Base-by-base conservation (phyloP, 92 coral and sea anemone species). In the Bergia puertoricense region DNA sequence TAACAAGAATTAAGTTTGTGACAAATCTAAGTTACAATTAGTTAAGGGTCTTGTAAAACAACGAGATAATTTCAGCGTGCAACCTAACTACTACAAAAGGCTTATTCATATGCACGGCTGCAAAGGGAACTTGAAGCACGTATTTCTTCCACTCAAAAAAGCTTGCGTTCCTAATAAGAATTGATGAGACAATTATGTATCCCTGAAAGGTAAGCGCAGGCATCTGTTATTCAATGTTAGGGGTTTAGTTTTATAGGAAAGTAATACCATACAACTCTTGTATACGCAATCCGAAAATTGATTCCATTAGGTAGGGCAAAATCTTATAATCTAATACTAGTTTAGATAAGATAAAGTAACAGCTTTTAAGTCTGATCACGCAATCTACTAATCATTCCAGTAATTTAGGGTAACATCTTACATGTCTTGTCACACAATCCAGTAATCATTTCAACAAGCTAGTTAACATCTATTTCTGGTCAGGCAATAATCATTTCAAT, bases 331-430 rank as follows among this genome's bases (percentile, higher is more conserved):
- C 66, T 57, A 57, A 57, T 14, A 57, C 4, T 57, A 1, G 13
- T 10, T 57, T 57, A 3, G 3, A 57, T 14, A 57, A 57, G 66
- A 15, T 56, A 56, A 4, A 20, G 10, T 56, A 56, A 56, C 65
- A 56, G 0, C 91, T 88, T 81, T 72, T 88, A 72, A 16, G 80
- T 69, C 8, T 56, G 2, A 15, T 56, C 65, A 56, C 10, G 65
- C 18, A 56, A 56, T 18, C 65, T 18, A 56, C 8, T 2, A 56
- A 56, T 11, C 20, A 57, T 1, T 11, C 13, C 74, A 65, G 66
- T 67, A 23, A 14, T 46, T 46, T 38, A 37, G 11, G 11, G 20
- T 43, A 40, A 74, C 78, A 38, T 40, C 78, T 5, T 13, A 74
- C 78, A 38, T 74, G 8, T 38, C n/a, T 74, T 74, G 44, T 74